Evolutionary conservation across 2,888 invertebrate species (phyloP), one percentile per base, ranked within the genome.

Genomic region (Tetragonula carbonaria): DNA sequence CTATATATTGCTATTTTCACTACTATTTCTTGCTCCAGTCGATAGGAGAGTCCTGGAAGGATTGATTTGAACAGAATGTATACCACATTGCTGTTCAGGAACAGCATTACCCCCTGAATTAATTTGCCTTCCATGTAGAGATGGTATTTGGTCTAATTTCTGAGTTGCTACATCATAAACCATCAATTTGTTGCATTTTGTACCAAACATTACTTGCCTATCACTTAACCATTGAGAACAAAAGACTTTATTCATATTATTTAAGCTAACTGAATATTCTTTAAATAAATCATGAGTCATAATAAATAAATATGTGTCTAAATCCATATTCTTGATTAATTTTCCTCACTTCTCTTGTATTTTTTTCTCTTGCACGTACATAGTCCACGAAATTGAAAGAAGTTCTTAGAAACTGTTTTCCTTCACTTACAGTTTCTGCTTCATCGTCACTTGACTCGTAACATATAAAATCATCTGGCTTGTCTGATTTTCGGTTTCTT

Each of bases 221-320:
- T 98, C 98, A 90, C 98, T 98, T 62, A 99, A 96, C 99, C 99
- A 99, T 94, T 98, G 97, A 0, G 99, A 98, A 94, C 99, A 98
- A 95, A 99, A 99, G 82, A 98, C 98, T 95, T 98, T 98, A 95
- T 98, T 98, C 96, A 98, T 97, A 94, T 97, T 97, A 89, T 97
- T 97, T 86, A 98, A 95, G 93, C 96, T 96, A 92, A 98, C 96
- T 16, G 98, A 96, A 38, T 97, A 97, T 95, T 98, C 98, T 90
- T 97, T 97, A 92, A 98, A 97, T 96, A 98, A 97, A 95, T 98
- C 98, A 93, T 98, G 98, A 0, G 98, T 98, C 86, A 99, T 93
- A 99, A 1, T n/a, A n/a, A n/a, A n/a, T n/a, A n/a, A 98, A 96
- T 95, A 98, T 98, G 95, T 98, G 98, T 4, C 98, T 96, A 11